These are phyloP conservation scores for Drosophila prostipennis DNA, from an alignment of 2,888 invertebrate species.

Conservation along the genomic window DNA sequence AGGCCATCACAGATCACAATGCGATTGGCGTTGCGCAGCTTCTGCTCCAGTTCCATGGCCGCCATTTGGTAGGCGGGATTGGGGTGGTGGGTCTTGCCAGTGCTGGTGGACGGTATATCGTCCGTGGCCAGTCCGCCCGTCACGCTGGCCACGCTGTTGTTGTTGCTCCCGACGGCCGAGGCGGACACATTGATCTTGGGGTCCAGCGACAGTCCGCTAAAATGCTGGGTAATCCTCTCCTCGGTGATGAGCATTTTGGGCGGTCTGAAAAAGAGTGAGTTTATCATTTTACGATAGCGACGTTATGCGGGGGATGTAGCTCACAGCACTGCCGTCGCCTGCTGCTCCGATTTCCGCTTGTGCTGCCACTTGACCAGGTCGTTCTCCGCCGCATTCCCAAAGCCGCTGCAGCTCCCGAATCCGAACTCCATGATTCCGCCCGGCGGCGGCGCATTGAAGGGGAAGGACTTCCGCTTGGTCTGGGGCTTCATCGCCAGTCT, in stretches of 20 bases:
- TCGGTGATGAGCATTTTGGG: slow-evolving; percentile 92
- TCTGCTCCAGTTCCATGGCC: slow-evolving; percentile 82
- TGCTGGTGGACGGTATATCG: slow-evolving; percentile 76
- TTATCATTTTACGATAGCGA: neutral
- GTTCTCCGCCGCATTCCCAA: slow-evolving; percentile 43
- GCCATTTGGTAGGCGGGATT: slow-evolving; percentile 81
- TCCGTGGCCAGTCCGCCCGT: slow-evolving; percentile 68
- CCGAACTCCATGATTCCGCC: slow-evolving; percentile 80
- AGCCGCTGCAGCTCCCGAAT: slow-evolving; percentile 29
- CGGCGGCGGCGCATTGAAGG: slow-evolving; percentile 84
- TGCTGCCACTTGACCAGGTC: slow-evolving; percentile 66
- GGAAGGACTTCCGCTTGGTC: slow-evolving; percentile 34
- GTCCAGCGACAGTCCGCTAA: slow-evolving; percentile 89
- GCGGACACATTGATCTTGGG: slow-evolving; percentile 53
- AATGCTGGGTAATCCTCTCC: slow-evolving; percentile 93
- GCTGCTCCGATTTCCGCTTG: slow-evolving; percentile 78
- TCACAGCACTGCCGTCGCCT: slow-evolving; percentile 85
- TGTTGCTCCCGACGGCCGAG: slow-evolving; percentile 28
- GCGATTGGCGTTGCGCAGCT: slow-evolving; percentile 85
- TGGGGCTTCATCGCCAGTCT: slow-evolving; percentile 33
- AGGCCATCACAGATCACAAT: slow-evolving; percentile 90
- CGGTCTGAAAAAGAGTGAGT: slow-evolving; percentile 83
- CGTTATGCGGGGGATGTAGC: slow-evolving; percentile 63
- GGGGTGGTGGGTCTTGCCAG: slow-evolving; percentile 70
- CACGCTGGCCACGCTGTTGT: slow-evolving; percentile 46